Evolutionary conservation across 2,797 vertebrate species (phyloP), one percentile per base, ranked within the genome.

Genomic region (Sylvia borin): DNA sequence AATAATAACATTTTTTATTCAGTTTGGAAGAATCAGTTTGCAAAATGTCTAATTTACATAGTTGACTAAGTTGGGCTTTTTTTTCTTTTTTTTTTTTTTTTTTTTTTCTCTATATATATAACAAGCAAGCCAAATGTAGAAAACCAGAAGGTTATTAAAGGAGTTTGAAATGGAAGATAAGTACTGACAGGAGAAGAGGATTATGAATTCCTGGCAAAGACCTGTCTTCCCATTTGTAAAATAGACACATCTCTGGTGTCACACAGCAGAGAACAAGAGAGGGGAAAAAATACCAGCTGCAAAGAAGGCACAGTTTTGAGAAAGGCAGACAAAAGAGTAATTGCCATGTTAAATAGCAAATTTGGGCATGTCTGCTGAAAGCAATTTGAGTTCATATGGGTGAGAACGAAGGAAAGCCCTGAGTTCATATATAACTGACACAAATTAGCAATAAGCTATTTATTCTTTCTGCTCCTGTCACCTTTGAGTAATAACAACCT

Each of bases 391-490:
- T 84, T 94, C 85, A 94, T 24, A 6, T 11, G 51, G 71, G 53
- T 92, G 80, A 95, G 70, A 84, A 71, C 1, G 7, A 83, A 88
- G 65, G 43, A 90, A 94, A 90, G 42, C 55, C 43, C 43, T 26
- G 36, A 88, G 87, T 75, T 95, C 76, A 91, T 60, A 58, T 27
- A 55, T 65, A 92, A 85, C 68, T 93, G 91, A 85, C 87, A 94
- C 78, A 94, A 85, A 91, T 95, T 94, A 92, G 55, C 79, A 91
- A 81, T 88, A 92, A 93, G 76, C 72, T 96, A 92, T 93, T 96
- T 93, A 83, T 95, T 93, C 89, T 91, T 90, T 47, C 76, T 93
- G 66, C 48, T 92, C 29, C 58, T 53, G 55, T 78, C 76, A 86
- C 73, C 83, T 96, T 86, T 86, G 71, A 91, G 90, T 91, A 94